Conservation (phyloP, 2,113 vertebrate genomes). For the Lutjanus erythropterus region DNA sequence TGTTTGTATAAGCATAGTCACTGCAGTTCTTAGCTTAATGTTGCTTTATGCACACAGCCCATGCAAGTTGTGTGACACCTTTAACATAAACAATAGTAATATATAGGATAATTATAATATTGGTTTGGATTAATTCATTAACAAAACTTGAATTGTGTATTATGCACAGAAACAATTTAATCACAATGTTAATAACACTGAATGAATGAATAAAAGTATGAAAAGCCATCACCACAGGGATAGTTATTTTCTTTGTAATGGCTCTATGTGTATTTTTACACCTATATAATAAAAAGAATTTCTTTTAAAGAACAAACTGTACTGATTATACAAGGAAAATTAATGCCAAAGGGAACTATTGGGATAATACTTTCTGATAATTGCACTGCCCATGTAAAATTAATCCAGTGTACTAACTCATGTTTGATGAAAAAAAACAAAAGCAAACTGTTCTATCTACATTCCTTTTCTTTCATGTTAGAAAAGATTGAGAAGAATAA, state of each 20-base stretch:
- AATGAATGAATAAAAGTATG: background rate
- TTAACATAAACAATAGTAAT: no score
- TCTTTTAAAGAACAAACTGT: background rate
- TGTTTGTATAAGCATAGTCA: background rate
- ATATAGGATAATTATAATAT: no score
- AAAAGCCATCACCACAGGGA: constrained; percentile 1
- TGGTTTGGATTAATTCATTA: background rate
- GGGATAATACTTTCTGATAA: constrained; percentile 31
- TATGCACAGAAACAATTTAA: background rate
- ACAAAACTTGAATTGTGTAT: background rate
- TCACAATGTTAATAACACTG: background rate
- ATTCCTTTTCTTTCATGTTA: constrained; percentile 6
- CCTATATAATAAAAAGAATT: background rate
- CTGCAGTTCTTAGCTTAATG: background rate
- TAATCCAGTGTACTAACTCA: constrained; percentile 10
- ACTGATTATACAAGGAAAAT: constrained; percentile 13
- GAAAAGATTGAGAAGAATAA: background rate
- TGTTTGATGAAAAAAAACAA: constrained; percentile 17
- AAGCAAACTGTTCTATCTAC: constrained; percentile 15
- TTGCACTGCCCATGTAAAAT: constrained; percentile 19
- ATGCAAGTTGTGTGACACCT: background rate
- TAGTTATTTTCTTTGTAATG: background rate
- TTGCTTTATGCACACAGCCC: background rate
- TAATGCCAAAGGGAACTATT: constrained; percentile 4
- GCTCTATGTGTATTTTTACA: background rate